A percentile compares a stretch with the other conserved stretches of the same genome.
These are phyloP conservation scores for Pseudachorutes palmiensis DNA, from an alignment of 1,140 invertebrate species.

Conservation along the genomic window DNA sequence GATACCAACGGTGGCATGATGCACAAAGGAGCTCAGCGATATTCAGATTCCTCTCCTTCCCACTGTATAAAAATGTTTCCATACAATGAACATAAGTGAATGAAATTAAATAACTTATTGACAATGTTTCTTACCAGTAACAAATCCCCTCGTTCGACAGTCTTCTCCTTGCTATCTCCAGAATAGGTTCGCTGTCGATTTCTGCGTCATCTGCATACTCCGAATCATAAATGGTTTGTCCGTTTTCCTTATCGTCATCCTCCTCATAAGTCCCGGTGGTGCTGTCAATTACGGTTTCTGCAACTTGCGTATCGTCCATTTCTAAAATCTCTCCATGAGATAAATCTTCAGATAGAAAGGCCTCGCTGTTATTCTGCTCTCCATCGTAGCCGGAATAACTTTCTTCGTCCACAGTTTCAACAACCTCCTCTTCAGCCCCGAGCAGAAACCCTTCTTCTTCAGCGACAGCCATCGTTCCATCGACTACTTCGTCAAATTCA, in stretches of 20 bases:
- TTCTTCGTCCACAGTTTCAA: too few relatives aligned
- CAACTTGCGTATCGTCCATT: too few relatives aligned
- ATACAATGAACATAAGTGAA: slow-evolving; percentile 11
- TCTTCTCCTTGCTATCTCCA: slow-evolving; percentile 35
- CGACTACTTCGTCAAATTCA: neutral
- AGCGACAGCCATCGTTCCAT: neutral
- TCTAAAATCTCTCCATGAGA: too few relatives aligned
- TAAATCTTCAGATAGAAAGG: too few relatives aligned
- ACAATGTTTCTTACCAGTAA: slow-evolving; percentile 38
- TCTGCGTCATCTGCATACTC: slow-evolving; percentile 1
- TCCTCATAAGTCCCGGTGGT: neutral
- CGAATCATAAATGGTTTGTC: neutral
- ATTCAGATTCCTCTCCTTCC: slow-evolving; percentile 83
- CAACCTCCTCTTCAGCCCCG: too few relatives aligned
- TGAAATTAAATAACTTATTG: neutral
- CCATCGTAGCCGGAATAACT: too few relatives aligned
- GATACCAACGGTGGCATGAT: slow-evolving; percentile 82
- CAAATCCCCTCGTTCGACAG: slow-evolving; percentile 41
- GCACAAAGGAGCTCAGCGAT: slow-evolving; percentile 82
- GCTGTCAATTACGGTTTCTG: neutral
- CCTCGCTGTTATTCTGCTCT: too few relatives aligned
- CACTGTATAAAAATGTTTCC: slow-evolving; percentile 51
- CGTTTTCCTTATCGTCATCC: slow-evolving; percentile 21
- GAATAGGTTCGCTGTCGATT: slow-evolving; percentile 12
- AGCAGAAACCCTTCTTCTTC: too few relatives aligned